Percentiles rank a stretch among this genome's conserved stretches.
Conservation (phyloP, 2,113 vertebrate species). For the Monopterus albus region DNA sequence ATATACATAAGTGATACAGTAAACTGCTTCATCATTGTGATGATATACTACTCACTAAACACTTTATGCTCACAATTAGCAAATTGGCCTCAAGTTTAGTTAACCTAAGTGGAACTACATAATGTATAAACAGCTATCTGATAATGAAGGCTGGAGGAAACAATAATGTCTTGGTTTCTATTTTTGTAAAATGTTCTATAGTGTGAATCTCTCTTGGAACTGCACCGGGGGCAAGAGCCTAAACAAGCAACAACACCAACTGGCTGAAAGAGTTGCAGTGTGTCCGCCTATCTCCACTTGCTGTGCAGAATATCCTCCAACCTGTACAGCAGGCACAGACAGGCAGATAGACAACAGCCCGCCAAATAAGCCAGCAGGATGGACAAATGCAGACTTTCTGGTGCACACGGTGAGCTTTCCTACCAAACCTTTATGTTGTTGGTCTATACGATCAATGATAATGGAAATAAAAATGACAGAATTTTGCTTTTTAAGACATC, state of each 20-base stretch:
- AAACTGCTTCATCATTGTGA: slow-evolving; percentile 24
- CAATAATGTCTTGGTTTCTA: neutral
- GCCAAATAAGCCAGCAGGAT: slow-evolving; percentile 71
- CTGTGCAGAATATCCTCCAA: slow-evolving; percentile 99
- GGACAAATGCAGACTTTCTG: slow-evolving; percentile 23
- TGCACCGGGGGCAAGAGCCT: slow-evolving; percentile 5
- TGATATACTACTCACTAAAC: neutral
- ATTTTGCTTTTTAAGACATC: neutral
- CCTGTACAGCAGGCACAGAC: slow-evolving; percentile 99
- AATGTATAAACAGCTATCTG: slow-evolving; percentile 1
- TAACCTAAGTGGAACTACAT: neutral
- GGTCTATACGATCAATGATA: neutral
- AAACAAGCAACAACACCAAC: slow-evolving; percentile 63
- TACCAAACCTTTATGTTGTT: neutral
- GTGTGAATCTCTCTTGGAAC: neutral
- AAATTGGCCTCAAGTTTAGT: neutral
- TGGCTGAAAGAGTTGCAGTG: slow-evolving; percentile 96
- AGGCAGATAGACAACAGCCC: slow-evolving; percentile 99
- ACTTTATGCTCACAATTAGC: neutral
- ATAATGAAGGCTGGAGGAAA: neutral
- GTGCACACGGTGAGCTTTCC: neutral
- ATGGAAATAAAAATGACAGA: slow-evolving; percentile 14
- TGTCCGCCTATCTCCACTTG: slow-evolving; percentile 99
- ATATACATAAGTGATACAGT: slow-evolving; percentile 12
- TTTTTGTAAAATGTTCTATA: neutral